Evolutionary conservation across 2,888 invertebrate genomes (phyloP).

Genomic region (Aelia acuminata): DNA sequence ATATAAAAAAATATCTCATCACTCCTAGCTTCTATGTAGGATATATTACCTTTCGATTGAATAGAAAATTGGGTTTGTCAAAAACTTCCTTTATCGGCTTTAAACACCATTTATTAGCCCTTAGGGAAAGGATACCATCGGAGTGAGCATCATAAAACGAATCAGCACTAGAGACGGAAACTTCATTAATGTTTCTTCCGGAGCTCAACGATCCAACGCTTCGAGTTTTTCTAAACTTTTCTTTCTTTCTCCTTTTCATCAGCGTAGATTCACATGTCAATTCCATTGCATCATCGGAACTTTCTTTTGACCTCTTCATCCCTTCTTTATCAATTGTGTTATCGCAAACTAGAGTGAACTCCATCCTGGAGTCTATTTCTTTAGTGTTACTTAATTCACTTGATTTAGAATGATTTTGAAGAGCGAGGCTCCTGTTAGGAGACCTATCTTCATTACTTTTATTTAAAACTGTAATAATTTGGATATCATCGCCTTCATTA

Average conservation of each 20-base stretch:
- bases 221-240: neutral
- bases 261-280: neutral
- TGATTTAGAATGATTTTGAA: constrained; percentile 5
- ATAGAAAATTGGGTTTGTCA: neutral
- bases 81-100: neutral
- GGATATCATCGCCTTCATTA: neutral
- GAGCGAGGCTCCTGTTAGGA: neutral
- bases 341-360: neutral
- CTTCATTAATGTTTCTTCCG: neutral
- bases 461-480: neutral
- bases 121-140: neutral
- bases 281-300: constrained; percentile 8
- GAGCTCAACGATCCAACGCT: neutral
- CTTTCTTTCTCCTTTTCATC: constrained; percentile 14
- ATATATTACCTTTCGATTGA: neutral
- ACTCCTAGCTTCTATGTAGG: neutral
- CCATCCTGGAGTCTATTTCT: neutral
- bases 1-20: no score
- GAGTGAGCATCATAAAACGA: neutral
- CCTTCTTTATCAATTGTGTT: neutral
- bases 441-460: neutral
- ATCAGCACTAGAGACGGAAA: neutral
- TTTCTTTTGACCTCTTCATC: neutral
- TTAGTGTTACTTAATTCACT: neutral
- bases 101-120: neutral